Evolutionary conservation across 2,797 vertebrate species (phyloP).

Genomic region (Hypotaenidia philippensis): DNA sequence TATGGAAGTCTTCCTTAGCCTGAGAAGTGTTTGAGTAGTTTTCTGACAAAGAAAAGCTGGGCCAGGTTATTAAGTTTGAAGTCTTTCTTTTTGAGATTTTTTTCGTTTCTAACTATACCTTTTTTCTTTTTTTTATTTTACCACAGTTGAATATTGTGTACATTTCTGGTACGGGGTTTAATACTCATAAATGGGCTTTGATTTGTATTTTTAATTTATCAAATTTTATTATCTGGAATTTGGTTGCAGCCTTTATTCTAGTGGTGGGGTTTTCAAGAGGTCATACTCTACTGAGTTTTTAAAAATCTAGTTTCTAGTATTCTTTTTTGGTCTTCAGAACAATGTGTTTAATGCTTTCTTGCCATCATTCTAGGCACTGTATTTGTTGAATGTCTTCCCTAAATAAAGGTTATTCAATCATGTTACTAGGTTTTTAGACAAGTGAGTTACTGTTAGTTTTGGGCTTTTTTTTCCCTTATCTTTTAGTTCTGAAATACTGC

Average conservation of each 20-base stretch:
- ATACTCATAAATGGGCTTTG: not conserved
- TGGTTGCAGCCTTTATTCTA: not conserved
- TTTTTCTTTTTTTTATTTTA: not conserved
- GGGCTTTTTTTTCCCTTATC: not conserved
- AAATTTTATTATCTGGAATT: not conserved
- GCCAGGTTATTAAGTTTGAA: not conserved
- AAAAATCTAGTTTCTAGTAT: accelerated
- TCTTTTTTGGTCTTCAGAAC: not conserved
- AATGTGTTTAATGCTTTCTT: not conserved
- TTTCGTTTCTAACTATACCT: not conserved
- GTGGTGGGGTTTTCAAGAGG: not conserved
- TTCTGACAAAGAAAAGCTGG: not conserved
- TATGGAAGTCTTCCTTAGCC: not conserved
- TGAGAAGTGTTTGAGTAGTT: not conserved
- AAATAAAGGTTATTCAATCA: not conserved
- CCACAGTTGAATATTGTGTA: accelerated
- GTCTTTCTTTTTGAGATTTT: not conserved
- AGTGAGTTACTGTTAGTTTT: accelerated
- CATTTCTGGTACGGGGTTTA: not conserved
- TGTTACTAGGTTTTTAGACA: not conserved
- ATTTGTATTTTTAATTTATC: not conserved
- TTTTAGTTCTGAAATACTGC: not conserved
- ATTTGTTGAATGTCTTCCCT: not conserved
- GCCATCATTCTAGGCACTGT: not conserved
- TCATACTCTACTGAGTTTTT: accelerated